A percentile compares a stretch with the other conserved stretches of the same genome.
phyloP scores from a whole-genome alignment of 2,888 invertebrate genomes.

The Pseudococcus viburni region DNA sequence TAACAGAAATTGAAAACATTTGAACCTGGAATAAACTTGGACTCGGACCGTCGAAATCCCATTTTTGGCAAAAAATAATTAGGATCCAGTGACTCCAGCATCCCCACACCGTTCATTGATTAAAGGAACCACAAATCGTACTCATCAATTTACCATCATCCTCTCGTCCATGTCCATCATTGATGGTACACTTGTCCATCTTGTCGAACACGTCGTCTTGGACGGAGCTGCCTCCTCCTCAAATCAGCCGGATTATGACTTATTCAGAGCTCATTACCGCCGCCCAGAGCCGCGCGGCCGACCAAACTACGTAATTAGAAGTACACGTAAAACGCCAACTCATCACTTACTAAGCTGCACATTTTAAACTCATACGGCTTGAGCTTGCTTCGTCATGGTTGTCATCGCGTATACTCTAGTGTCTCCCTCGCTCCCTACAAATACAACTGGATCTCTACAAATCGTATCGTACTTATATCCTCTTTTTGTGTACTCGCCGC shows the following conservation, averaged over 20 bases:
- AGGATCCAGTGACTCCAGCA: neutral
- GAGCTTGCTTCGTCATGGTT: slow-evolving; percentile 53
- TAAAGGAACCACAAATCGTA: slow-evolving; percentile 57
- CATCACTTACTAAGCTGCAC: slow-evolving; percentile 65
- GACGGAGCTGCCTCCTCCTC: neutral
- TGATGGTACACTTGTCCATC: neutral
- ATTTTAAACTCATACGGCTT: neutral
- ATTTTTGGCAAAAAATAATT: too few species aligned
- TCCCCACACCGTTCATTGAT: slow-evolving; percentile 63
- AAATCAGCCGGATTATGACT: slow-evolving; percentile 67
- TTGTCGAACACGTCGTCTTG: slow-evolving; percentile 8
- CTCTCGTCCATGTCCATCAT: neutral
- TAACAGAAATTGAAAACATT: too few species aligned
- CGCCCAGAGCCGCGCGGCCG: too few species aligned
- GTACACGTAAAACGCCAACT: slow-evolving; percentile 63
- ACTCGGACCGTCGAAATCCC: too few species aligned
- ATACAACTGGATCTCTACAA: neutral
- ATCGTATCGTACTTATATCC: slow-evolving; percentile 11
- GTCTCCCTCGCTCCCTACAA: neutral
- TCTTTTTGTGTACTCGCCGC: slow-evolving; percentile 51
- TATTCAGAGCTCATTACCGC: slow-evolving; percentile 66
- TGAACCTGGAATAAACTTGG: too few species aligned
- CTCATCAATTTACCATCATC: slow-evolving; percentile 58
- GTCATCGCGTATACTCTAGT: slow-evolving; percentile 58
- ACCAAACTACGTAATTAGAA: slow-evolving; percentile 67